Evolutionary conservation across 92 coral and sea anemone genomes (phyloP).

Genomic region (Paragorgia papillata): DNA sequence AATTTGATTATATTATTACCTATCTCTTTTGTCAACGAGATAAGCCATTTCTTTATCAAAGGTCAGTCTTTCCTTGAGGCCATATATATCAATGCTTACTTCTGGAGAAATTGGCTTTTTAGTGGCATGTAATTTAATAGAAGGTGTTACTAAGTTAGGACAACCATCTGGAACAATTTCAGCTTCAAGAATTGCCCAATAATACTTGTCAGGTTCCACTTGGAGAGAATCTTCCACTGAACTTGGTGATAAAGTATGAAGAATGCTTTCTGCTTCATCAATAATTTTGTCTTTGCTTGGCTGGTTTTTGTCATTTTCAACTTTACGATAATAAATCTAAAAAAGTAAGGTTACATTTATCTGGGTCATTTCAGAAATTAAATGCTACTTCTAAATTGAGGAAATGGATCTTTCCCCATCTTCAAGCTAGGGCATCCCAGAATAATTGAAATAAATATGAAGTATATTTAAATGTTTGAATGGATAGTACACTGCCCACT

Average conservation of each 20-base stretch:
- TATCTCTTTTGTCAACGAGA: conserved; percentile 73
- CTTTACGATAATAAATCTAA: conserved; percentile 72
- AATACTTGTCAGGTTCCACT: conserved; percentile 65
- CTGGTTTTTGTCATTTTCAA: conserved; percentile 13
- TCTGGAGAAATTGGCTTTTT: conserved; percentile 75
- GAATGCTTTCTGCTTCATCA: conserved; percentile 47
- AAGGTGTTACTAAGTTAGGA: conserved; percentile 58
- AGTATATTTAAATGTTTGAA: too few relatives aligned
- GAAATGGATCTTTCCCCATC: too few relatives aligned
- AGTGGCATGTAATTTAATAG: conserved; percentile 75
- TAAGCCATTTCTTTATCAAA: conserved; percentile 72
- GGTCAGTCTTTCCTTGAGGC: conserved; percentile 69
- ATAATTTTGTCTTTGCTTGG: conserved; percentile 49
- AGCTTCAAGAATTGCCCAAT: conserved; percentile 84
- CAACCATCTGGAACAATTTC: conserved; percentile 74
- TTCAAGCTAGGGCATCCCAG: too few relatives aligned
- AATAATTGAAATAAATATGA: too few relatives aligned
- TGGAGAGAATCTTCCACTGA: conserved; percentile 70
- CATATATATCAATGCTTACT: conserved; percentile 64
- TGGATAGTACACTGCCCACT: too few relatives aligned
- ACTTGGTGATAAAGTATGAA: conserved; percentile 63
- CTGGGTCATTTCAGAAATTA: too few relatives aligned
- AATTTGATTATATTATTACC: too few relatives aligned
- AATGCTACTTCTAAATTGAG: too few relatives aligned
- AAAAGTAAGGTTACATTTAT: too few relatives aligned